Conservation (phyloP, 2,113 vertebrate genomes). For the Catharus minimus region DNA sequence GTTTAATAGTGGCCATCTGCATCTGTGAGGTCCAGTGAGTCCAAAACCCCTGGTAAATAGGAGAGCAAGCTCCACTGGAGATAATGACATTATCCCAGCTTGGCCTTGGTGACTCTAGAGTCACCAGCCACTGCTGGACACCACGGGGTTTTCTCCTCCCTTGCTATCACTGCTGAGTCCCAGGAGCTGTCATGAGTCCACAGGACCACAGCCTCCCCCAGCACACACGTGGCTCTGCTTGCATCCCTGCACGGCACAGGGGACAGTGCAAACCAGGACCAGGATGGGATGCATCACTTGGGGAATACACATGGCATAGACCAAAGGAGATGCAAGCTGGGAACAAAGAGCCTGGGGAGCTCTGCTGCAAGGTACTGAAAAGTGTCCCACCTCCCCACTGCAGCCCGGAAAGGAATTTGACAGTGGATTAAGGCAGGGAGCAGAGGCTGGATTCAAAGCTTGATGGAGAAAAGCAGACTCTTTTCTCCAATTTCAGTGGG, state of each 20-base stretch:
- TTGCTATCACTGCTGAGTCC: neutral
- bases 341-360: neutral
- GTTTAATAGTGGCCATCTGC: neutral
- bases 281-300: neutral
- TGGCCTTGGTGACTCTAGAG: neutral
- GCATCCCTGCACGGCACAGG: neutral
- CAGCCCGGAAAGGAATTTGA: neutral
- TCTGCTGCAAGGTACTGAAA: neutral
- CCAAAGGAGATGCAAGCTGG: neutral
- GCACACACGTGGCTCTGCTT: accelerated
- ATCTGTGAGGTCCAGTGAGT: neutral
- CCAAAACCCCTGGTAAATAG: neutral
- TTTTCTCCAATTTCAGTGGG: slow-evolving; percentile 24
- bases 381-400: neutral
- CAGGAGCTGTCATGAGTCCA: accelerated
- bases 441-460: neutral
- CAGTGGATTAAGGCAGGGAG: slow-evolving; percentile 25
- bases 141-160: accelerated
- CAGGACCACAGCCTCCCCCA: neutral
- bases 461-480: neutral
- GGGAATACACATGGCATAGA: neutral
- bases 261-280: neutral
- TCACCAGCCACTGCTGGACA: neutral
- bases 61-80: neutral
- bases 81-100: neutral